phyloP scores from a whole-genome alignment of 35 echinoderm and acorn worm genomes.

The Heliocidaris erythrogramma region DNA sequence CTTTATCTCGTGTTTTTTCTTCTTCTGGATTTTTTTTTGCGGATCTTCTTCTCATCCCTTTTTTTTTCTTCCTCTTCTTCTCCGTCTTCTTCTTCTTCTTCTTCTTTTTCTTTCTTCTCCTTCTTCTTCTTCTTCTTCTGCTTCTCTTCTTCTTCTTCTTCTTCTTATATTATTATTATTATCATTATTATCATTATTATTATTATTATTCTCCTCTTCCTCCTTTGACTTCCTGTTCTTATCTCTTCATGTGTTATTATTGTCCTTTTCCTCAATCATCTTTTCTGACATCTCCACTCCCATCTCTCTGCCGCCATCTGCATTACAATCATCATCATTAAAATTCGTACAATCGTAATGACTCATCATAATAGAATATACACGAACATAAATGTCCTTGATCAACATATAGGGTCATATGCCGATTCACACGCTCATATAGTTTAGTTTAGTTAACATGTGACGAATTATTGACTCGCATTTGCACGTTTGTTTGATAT shows the following conservation, averaged over 20 bases:
- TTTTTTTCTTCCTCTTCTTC: background rate
- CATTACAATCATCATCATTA: background rate
- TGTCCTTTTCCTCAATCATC: background rate
- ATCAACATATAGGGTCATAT: background rate
- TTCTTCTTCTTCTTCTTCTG: background rate
- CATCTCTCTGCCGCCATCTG: background rate
- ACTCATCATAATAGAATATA: background rate
- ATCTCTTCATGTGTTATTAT: background rate
- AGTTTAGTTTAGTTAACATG: background rate
- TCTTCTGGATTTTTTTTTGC: background rate
- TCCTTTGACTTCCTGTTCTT: background rate
- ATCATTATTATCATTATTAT: too few relatives aligned
- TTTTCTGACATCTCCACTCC: background rate
- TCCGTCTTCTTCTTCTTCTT: background rate
- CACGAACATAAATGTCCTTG: background rate
- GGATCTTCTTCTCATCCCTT: background rate
- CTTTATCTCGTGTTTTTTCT: background rate
- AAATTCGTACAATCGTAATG: background rate
- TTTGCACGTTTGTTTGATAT: background rate
- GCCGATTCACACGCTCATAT: background rate
- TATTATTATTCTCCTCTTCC: background rate
- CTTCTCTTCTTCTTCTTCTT: background rate
- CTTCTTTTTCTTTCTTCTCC: background rate
- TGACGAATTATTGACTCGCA: background rate
- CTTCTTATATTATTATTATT: too few relatives aligned